A percentile compares a stretch with the other conserved stretches of the same genome.
Conservation (phyloP, 1,140 invertebrate species). For the Frieseomelitta varia region DNA sequence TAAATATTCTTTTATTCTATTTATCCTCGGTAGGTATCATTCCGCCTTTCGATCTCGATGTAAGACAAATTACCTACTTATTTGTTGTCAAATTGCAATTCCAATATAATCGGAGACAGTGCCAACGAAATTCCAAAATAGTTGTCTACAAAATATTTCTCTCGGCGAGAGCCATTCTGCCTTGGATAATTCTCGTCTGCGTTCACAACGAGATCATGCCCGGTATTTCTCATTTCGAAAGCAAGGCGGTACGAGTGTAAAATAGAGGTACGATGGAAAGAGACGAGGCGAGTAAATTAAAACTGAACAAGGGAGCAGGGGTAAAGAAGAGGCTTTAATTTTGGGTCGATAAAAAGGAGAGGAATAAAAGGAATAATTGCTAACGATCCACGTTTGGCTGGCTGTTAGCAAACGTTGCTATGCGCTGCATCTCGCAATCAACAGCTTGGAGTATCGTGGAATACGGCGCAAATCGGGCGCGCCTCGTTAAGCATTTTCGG, state of each 20-base stretch:
- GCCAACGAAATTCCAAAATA: too few species aligned
- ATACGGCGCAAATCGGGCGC: neutral
- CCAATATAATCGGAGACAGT: too few species aligned
- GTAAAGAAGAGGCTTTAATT: neutral
- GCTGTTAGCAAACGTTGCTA: neutral
- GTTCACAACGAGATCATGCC: neutral
- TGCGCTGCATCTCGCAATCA: neutral
- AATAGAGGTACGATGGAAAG: too few species aligned
- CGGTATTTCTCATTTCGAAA: neutral
- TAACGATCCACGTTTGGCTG: slow-evolving; percentile 24
- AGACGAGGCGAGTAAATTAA: neutral
- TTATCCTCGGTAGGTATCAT: too few species aligned
- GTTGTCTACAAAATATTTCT: too few species aligned
- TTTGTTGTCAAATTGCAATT: too few species aligned
- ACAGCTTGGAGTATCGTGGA: neutral
- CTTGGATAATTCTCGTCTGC: neutral
- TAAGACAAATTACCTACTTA: too few species aligned
- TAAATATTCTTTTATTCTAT: too few species aligned
- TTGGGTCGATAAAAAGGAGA: neutral
- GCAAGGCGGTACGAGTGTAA: neutral
- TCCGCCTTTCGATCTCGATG: too few species aligned
- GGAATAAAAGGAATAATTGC: slow-evolving; percentile 4
- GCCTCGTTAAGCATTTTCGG: slow-evolving; percentile 16
- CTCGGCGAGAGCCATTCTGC: too few species aligned
- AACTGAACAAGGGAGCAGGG: neutral